Percentiles rank a stretch among this genome's conserved stretches.
Evolutionary conservation across 2,797 vertebrate species (phyloP).

Genomic region (Leptoclinus maculatus): DNA sequence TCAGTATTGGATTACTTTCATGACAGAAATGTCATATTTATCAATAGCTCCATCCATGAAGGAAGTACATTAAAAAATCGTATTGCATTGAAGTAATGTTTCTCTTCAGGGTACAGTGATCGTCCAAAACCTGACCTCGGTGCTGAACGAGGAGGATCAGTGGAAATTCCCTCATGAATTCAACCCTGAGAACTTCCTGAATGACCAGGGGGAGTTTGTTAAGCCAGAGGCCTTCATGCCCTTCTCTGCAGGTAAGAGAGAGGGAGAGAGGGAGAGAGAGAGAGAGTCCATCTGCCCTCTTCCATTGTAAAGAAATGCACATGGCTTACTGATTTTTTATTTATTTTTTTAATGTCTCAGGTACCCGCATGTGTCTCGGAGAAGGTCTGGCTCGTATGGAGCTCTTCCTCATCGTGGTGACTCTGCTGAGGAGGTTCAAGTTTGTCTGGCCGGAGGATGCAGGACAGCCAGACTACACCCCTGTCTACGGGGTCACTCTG

Average conservation of each 20-base stretch:
- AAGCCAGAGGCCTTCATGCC: slow-evolving; percentile 75
- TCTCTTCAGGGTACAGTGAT: slow-evolving; percentile 62
- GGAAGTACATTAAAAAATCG: too few species aligned
- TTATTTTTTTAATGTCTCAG: slow-evolving; percentile 32
- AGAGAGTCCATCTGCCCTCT: background rate
- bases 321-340: background rate
- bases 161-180: slow-evolving; percentile 76
- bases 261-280: background rate
- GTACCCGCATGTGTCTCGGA: slow-evolving; percentile 66
- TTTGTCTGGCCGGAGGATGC: slow-evolving; percentile 76
- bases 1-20: background rate
- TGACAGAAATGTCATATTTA: background rate
- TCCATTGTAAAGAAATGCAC: background rate
- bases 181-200: slow-evolving; percentile 74
- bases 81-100: background rate
- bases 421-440: slow-evolving; percentile 64
- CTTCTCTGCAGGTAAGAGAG: slow-evolving; percentile 65
- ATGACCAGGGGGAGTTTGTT: slow-evolving; percentile 63
- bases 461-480: slow-evolving; percentile 60
- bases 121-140: slow-evolving; percentile 68
- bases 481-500: slow-evolving; percentile 53
- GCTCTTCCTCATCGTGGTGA: slow-evolving; percentile 71
- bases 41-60: background rate
- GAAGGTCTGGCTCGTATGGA: slow-evolving; percentile 69
- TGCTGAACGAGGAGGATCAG: slow-evolving; percentile 68